Percentiles rank a stretch among this genome's conserved stretches.
Conservation (phyloP, 2,888 invertebrate genomes). For the Plemyria rubiginata region DNA sequence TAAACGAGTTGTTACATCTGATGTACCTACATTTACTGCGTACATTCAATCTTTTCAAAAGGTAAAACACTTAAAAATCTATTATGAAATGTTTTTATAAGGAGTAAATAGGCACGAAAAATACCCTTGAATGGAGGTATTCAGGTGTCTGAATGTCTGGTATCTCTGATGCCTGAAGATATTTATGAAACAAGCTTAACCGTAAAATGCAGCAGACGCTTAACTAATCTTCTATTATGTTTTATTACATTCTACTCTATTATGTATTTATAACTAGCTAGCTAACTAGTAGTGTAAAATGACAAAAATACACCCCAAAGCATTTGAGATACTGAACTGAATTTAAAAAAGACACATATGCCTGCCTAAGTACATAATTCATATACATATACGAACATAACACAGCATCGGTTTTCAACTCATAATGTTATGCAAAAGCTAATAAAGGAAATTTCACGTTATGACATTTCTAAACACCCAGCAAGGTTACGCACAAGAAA, state of each 20-base stretch:
- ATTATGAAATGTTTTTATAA: background rate
- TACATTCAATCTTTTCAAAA: conserved; percentile 18
- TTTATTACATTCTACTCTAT: no score
- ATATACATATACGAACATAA: conserved; percentile 3
- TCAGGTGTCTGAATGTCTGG: no score
- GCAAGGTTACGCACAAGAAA: conserved; percentile 34
- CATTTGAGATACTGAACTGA: background rate
- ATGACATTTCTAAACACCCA: conserved; percentile 37
- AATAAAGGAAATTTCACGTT: conserved; percentile 32
- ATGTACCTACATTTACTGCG: conserved; percentile 10
- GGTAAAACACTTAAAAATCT: background rate
- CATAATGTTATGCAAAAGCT: conserved; percentile 32
- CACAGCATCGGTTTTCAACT: conserved; percentile 11
- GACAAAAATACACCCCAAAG: background rate
- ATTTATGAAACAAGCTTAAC: no score
- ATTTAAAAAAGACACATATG: background rate
- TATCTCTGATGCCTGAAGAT: no score
- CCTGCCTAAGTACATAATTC: no score
- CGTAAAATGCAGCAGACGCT: no score
- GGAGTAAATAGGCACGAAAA: no score
- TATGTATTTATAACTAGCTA: no score
- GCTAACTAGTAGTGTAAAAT: background rate
- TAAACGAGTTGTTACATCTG: background rate
- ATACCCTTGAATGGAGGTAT: no score
- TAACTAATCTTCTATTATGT: no score